Base-by-base conservation (phyloP, 2,888 invertebrate species). In the Rhamnusium bicolor region DNA sequence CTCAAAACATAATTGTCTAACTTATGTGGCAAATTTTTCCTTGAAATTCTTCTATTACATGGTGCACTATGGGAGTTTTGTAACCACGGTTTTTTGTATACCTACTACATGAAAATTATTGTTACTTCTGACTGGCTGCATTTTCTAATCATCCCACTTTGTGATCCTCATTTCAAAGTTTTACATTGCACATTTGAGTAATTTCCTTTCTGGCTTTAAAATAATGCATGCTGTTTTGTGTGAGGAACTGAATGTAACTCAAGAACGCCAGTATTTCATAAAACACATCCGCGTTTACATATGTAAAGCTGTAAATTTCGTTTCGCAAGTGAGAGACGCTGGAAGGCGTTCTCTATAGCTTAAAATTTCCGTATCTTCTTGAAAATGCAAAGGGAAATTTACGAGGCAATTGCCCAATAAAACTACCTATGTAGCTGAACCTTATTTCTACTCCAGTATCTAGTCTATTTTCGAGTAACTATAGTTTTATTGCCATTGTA, bases 401-500 rank as follows among this genome's bases (percentile, higher is more conserved):
- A 29, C 65, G 65, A 65, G n/a, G 53, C 51, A 53, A 65, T 65
- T 53, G 51, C 53, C 32, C 32, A 53, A 65, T 65, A 65, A 65
- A 65, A 51, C 53, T 40, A 65, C 65, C 53, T 8, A 2, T 16
- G 29, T 24, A 63, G 51, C 40, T 6, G 49, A 27, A 51, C 21
- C 16, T n/a, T 51, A 27, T 24, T 14, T 24, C 27, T 51, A 16
- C 40, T 40, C 14, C 27, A 7, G 16, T 58, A 16, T 29, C 8
- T 8, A 29, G 14, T 56, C 27, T 16, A 56, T 58, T 58, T 29
- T 18, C 10, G 21, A 18, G 10, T 18, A 19, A 7, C 16, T 32
- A 2, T n/a, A 14, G 32, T 32, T 58, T 58, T 58, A 58, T 32
- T 58, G 16, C 58, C 18, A 12, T 32, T 58, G 18, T 58, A 58